These are phyloP conservation scores for Teleiodes luculella DNA, from an alignment of 2,888 invertebrate genomes.

Conservation along the genomic window DNA sequence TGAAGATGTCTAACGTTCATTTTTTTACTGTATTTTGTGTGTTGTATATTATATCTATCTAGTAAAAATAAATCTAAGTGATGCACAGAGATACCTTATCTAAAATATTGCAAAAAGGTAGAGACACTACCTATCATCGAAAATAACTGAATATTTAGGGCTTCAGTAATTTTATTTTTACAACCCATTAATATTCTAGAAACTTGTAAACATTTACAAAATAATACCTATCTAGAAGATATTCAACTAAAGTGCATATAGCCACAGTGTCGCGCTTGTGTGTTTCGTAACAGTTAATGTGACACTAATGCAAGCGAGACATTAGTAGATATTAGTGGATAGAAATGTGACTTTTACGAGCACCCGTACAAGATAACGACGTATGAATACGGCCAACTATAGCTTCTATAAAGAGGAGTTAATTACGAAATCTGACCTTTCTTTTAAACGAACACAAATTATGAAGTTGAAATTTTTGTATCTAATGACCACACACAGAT, in stretches of 20 bases:
- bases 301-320: slow-evolving; percentile 64
- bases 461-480: neutral
- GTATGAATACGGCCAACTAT: slow-evolving; percentile 4
- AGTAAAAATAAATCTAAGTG: no score
- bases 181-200: neutral
- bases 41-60: neutral
- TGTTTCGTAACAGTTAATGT: slow-evolving; percentile 66
- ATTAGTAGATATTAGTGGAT: slow-evolving; percentile 62
- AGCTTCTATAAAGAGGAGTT: neutral
- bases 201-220: neutral
- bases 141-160: no score
- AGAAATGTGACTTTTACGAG: slow-evolving; percentile 67
- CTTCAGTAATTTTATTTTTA: neutral
- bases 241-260: slow-evolving; percentile 26
- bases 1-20: neutral
- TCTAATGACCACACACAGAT: neutral
- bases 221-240: neutral
- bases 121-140: no score
- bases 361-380: slow-evolving; percentile 48
- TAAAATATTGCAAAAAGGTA: no score
- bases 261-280: slow-evolving; percentile 36
- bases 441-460: neutral
- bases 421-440: neutral
- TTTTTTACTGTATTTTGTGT: neutral
- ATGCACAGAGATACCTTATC: no score